These are phyloP conservation scores for Drosophila nigromelanica DNA, from an alignment of 1,140 invertebrate species.

Conservation along the genomic window DNA sequence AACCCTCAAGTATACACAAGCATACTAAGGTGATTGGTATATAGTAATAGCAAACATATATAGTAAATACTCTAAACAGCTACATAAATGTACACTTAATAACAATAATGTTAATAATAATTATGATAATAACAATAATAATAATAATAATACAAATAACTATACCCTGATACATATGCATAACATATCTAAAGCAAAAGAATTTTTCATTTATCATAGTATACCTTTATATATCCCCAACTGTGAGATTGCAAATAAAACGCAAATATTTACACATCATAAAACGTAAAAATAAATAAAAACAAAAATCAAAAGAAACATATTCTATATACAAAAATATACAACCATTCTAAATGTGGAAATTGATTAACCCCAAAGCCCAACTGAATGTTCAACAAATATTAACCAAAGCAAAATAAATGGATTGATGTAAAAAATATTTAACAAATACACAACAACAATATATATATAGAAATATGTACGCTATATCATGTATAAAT, in stretches of 20 bases:
- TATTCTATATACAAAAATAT: background rate
- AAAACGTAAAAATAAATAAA: background rate
- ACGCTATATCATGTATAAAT: constrained; percentile 54
- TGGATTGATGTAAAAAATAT: constrained; percentile 13
- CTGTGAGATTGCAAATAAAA: background rate
- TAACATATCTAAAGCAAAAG: constrained; percentile 31
- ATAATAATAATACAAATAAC: background rate
- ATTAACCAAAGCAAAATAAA: constrained; percentile 25
- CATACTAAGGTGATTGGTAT: constrained; percentile 29
- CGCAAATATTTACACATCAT: constrained; percentile 1
- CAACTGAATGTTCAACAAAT: constrained; percentile 10
- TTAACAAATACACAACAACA: constrained; percentile 9
- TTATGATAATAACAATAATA: background rate
- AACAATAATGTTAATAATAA: background rate
- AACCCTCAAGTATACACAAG: constrained; percentile 15
- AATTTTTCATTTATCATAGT: constrained; percentile 9
- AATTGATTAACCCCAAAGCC: background rate
- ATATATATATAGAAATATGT: background rate
- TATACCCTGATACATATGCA: constrained; percentile 19
- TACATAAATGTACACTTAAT: background rate
- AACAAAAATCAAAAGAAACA: background rate
- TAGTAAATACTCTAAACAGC: background rate
- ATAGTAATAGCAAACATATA: constrained; percentile 26
- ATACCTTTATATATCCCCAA: background rate
- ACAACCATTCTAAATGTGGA: background rate